Evolutionary conservation across 2,888 invertebrate species (phyloP), one percentile per base, ranked within the genome.

Genomic region (Drosophila cracens): DNA sequence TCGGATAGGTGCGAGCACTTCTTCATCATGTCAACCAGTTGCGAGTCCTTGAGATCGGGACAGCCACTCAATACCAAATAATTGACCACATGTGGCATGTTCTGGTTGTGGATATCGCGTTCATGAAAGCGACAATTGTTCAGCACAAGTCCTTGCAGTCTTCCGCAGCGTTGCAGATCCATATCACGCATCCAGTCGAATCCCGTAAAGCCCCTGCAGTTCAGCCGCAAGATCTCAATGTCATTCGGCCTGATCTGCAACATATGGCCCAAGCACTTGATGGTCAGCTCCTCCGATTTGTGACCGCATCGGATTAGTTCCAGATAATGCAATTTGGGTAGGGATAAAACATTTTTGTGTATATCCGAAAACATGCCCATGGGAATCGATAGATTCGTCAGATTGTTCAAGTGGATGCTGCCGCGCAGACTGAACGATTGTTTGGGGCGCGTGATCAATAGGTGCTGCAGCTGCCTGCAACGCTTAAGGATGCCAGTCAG

Each of bases 401-500:
- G 38, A 0, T 18, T 10, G 6, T 4, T 1, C 18, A 71, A 68
- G 4, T 57, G 51, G 4, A 7, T 1, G 8, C 70, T 72, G 33
- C 49, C 63, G 1, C 40, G 43, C 29, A 82, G 31, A 13, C 31
- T 54, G 2, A 46, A 1, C 0, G 64, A 48, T 1, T 31, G 13
- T 8, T 21, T 36, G 4, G 66, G 49, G 27, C 57, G 56, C 29
- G 53, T 76, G 34, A 81, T 63, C n/a, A 66, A 72, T 8, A 79
- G 40, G 0, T 70, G 64, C 25, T 78, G 58, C 6, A 82, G 61
- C 18, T 64, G 43, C 4, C 52, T 57, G 52, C 81, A 82, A 7
- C 75, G 81, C 36, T 78, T 52, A n/a, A 82, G 10, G 1, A 82
- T 67, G 21, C 72, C 81, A 2, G 81, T 78, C 0, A 82, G 34